Evolutionary conservation across 1,140 invertebrate genomes (phyloP), one percentile per base, ranked within the genome.

Genomic region (Trachelipus rathkii): DNA sequence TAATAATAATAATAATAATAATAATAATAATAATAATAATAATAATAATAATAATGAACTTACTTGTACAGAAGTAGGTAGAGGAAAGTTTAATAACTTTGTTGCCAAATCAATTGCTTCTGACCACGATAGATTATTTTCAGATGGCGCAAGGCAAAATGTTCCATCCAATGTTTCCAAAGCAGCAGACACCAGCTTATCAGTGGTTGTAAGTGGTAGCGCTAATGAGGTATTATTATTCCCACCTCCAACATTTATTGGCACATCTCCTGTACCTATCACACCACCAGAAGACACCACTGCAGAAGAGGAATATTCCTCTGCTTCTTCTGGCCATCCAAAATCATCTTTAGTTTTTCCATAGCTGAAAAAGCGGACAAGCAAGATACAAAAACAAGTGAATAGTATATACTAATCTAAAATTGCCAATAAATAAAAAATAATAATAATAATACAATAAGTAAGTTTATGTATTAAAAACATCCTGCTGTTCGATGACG

Each of bases 291-390:
- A 60, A 19, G 67, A 71, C 2, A 69, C 79, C 76, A 53, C 75
- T 1, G 76, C 87, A 77, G 88, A 87, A 73, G 89, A 87, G 7
- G 89, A 85, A 44, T 91, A 89, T 78, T 97, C 95, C 82, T 97
- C 95, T 13, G 89, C 90, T 83, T 98, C 96, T 85, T 98, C 96
- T 0, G 96, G 95, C 96, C 96, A 98, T 66, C 95, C 95, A 85
- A 98, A 97, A 0, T 91, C 87, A 84, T 98, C 96, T 87, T 98
- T 98, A 4, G 93, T 94, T 86, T 97, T 97, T 2, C 95, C 95
- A 85, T 98, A 94, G 79, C 88, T 90, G 33, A 33, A 6, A 33
- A 33, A 33, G 33, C 6, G 6, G 33, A 33, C 33, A 33, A 3
- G 33, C 33, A 33, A 33, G 1, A 3, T 33, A 33, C 33, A 33